A percentile compares a stretch with the other conserved stretches of the same genome.
phyloP scores from a whole-genome alignment of 2,797 vertebrate species.

The Stomatorhinus walkeri region DNA sequence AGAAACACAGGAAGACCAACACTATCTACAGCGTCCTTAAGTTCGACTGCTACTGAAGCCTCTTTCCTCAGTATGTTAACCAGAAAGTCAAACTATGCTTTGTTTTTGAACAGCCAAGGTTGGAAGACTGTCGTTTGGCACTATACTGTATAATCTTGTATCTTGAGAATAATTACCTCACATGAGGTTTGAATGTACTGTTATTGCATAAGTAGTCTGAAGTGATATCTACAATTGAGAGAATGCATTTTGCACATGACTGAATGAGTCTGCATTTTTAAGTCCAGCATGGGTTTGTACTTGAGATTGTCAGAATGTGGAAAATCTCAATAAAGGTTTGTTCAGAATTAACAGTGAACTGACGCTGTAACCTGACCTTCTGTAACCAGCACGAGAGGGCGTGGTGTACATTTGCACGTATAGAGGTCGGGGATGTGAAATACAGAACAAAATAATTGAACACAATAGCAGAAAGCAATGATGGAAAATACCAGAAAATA shows the following conservation, averaged over 20 bases:
- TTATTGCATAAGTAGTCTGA: not conserved
- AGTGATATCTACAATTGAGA: not conserved
- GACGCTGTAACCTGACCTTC: not conserved
- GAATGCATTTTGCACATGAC: conserved; percentile 21
- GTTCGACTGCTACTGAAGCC: not conserved
- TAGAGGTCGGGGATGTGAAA: not conserved
- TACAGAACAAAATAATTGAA: not conserved
- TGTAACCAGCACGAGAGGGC: not conserved
- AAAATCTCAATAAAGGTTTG: conserved; percentile 49
- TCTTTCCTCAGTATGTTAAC: not conserved
- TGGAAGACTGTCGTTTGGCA: not conserved
- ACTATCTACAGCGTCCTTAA: not conserved
- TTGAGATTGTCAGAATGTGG: conserved; percentile 39
- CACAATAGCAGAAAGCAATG: not conserved
- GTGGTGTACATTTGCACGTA: not conserved
- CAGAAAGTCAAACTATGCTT: not conserved
- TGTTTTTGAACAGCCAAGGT: not conserved
- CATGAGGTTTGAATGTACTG: not conserved
- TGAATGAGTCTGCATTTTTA: conserved; percentile 44
- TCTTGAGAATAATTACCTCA: not conserved
- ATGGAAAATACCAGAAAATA: not conserved
- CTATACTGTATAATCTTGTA: not conserved
- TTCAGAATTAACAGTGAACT: conserved; percentile 27
- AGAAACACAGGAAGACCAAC: not conserved
- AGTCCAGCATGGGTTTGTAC: conserved; percentile 39